Conservation (phyloP, 2,797 vertebrate genomes). For the Microchirus variegatus region DNA sequence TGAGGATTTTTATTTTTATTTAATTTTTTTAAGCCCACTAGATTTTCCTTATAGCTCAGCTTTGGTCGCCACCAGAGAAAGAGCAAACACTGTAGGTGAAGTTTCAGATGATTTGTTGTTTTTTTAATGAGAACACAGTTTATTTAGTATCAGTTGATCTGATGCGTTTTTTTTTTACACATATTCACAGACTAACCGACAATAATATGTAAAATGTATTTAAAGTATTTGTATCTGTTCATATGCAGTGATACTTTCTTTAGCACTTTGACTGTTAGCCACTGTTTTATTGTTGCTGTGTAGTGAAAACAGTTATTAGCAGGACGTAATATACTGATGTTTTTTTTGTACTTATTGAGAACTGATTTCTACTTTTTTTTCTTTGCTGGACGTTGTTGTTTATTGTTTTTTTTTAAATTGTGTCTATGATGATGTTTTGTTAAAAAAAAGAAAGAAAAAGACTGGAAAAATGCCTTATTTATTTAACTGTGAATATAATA, state of each 20-base stretch:
- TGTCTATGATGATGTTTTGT: constrained; percentile 4
- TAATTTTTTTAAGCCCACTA: too few relatives aligned
- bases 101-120: too few relatives aligned
- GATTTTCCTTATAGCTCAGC: too few relatives aligned
- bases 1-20: too few relatives aligned
- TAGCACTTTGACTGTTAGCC: constrained; percentile 16
- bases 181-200: too few relatives aligned
- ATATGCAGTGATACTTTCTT: background rate
- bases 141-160: too few relatives aligned
- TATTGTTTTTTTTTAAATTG: constrained; percentile 2
- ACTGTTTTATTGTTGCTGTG: background rate
- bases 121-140: too few relatives aligned
- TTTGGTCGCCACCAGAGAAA: too few relatives aligned
- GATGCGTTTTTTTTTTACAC: too few relatives aligned
- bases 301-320: background rate
- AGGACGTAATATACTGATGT: constrained; percentile 2
- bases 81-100: too few relatives aligned
- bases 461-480: constrained; percentile 39
- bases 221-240: background rate
- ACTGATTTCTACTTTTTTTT: background rate
- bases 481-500: constrained; percentile 41
- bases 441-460: too few relatives aligned
- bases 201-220: background rate
- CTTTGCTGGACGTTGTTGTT: background rate
- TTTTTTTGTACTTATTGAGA: background rate